Evolutionary conservation across 2,888 invertebrate species (phyloP), one percentile per base, ranked within the genome.

Genomic region (Ectemnius cavifrons): DNA sequence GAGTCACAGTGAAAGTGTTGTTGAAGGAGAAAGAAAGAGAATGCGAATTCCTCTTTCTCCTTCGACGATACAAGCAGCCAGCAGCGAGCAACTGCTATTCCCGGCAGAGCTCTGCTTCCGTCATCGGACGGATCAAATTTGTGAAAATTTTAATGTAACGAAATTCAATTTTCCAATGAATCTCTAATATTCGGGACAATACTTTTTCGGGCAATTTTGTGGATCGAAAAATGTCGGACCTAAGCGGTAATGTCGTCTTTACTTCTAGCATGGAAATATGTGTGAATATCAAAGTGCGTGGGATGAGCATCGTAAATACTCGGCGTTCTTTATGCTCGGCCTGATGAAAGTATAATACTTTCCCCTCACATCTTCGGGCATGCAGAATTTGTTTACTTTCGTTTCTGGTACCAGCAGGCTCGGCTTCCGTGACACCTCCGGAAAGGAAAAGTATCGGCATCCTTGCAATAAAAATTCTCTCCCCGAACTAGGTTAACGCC

Each of bases 1-100:
- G 85, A 87, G 84, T 84, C 68, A 80, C 63, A 86, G 88, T 84
- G 88, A 88, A 87, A 87, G 88, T 87, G 85, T 85, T 85, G 77
- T 77, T 16, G 27, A 82, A 78, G 67, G 83, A 84, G 80, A 78
- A 71, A 75, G 71, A 81, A 75, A 65, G 79, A 79, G 56, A 47
- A 61, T 23, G 37, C 56, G 58, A 77, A 70, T 75, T 75, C 76
- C 79, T 75, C 77, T 71, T 78, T 73, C 78, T 81, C 63, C 75
- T 57, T 73, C 49, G 28, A 14, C 57, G 59, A 45, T 13, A 47
- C 69, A 66, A 67, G 68, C 73, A 65, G 66, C 65, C 23, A 20
- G 60, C 56, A 52, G 58, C 23, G n/a, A 46, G 23, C 23, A 23
- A 45, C 47, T 4, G 16, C n/a, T 52, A 14, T 13, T 52, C 16